Evolutionary conservation across 1,140 invertebrate species (phyloP).

Genomic region (Dinoponera quadriceps): DNA sequence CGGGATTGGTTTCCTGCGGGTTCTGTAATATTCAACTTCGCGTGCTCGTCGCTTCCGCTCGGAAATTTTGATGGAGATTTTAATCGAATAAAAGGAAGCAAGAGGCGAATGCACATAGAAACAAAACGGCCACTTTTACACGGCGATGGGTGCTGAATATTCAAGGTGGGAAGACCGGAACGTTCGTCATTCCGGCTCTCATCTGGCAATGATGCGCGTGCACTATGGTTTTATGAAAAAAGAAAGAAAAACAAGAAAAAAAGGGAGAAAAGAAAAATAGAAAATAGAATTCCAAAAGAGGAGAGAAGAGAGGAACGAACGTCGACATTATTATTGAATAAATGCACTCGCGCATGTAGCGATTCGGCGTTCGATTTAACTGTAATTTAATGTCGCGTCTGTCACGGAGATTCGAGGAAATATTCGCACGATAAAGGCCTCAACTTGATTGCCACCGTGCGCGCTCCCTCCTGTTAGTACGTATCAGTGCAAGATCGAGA

Average conservation of each 20-base stretch:
- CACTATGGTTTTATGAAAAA: neutral
- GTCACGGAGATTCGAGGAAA: slow-evolving; percentile 17
- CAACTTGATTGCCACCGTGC: slow-evolving; percentile 39
- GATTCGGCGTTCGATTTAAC: neutral
- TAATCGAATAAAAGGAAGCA: slow-evolving; percentile 51
- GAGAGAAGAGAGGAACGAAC: neutral
- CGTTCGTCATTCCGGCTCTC: slow-evolving; percentile 16
- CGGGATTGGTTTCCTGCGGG: slow-evolving; percentile 22
- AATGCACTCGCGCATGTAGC: slow-evolving; percentile 11
- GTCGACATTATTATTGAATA: slow-evolving; percentile 28
- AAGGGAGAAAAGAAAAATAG: too few species aligned
- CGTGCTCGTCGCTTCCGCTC: slow-evolving; percentile 22
- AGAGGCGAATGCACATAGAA: slow-evolving; percentile 19
- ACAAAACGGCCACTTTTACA: slow-evolving; percentile 53
- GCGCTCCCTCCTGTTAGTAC: slow-evolving; percentile 48
- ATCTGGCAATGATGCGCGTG: neutral
- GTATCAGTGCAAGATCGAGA: slow-evolving; percentile 50
- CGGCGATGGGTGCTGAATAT: slow-evolving; percentile 60
- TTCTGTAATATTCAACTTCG: slow-evolving; percentile 44
- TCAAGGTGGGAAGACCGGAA: slow-evolving; percentile 63
- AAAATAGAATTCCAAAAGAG: too few species aligned
- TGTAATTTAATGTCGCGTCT: neutral
- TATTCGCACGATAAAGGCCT: neutral
- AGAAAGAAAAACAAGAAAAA: too few species aligned
- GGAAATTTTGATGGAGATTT: slow-evolving; percentile 60